Evolutionary conservation across 2,888 invertebrate species (phyloP).

Genomic region (Hyalella azteca): DNA sequence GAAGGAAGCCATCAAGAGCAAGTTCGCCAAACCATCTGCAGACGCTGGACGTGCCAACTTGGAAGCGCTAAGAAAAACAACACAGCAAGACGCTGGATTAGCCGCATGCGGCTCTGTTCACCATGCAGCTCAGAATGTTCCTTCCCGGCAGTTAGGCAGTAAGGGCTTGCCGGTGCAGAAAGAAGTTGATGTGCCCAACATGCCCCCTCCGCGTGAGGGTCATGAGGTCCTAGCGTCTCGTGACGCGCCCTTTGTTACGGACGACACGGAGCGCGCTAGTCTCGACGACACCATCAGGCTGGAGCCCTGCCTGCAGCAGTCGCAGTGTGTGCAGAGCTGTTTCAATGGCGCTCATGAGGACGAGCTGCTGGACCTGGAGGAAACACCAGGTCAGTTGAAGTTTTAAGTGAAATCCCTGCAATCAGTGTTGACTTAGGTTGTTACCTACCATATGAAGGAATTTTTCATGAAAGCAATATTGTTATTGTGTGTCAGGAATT

Average conservation of each 20-base stretch:
- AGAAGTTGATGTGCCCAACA: not conserved
- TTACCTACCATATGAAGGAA: no score
- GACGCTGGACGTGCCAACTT: not conserved
- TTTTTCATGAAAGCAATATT: no score
- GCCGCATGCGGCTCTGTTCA: not conserved
- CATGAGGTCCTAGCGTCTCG: not conserved
- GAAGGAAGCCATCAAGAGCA: constrained; percentile 6
- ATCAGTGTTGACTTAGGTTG: no score
- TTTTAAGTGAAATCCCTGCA: no score
- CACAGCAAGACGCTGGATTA: no score
- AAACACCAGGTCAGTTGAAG: constrained; percentile 7
- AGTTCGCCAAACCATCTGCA: not conserved
- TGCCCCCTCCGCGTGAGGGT: not conserved
- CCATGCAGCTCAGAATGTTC: not conserved
- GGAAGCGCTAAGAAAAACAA: not conserved
- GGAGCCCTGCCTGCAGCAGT: not conserved
- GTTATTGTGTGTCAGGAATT: no score
- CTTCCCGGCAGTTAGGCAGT: no score
- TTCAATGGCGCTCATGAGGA: not conserved
- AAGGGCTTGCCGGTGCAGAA: no score
- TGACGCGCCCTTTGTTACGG: not conserved
- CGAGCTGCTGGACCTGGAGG: not conserved
- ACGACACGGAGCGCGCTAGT: not conserved
- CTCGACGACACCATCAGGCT: constrained; percentile 26
- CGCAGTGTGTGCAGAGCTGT: not conserved